Percentiles rank a stretch among this genome's conserved stretches.
Conservation (phyloP, 2,797 vertebrate species). For the Buceros bicornis region DNA sequence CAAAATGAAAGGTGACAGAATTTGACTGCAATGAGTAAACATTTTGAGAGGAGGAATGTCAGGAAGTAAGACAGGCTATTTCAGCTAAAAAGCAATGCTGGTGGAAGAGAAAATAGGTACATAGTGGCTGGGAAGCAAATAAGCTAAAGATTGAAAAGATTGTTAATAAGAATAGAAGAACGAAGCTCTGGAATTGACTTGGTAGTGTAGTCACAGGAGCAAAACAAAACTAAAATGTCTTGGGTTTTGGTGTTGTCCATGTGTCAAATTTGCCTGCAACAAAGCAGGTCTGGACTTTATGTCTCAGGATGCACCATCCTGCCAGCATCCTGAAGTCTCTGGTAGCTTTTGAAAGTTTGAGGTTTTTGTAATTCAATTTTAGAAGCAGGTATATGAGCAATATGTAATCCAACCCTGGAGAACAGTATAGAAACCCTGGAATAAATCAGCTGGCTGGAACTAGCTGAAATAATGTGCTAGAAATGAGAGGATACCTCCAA, state of each 20-base stretch:
- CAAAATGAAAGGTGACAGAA: background rate
- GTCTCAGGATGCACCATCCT: background rate
- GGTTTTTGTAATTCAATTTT: background rate
- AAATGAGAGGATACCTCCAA: background rate
- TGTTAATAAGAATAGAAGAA: background rate
- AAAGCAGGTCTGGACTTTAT: rapidly evolving
- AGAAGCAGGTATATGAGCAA: background rate
- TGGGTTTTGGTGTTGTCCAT: background rate
- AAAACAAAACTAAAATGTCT: background rate
- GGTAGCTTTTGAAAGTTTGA: background rate
- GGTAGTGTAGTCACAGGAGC: background rate
- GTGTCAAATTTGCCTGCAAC: background rate
- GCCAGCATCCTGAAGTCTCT: background rate
- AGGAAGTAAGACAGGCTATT: background rate
- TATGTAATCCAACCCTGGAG: rapidly evolving
- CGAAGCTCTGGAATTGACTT: rapidly evolving
- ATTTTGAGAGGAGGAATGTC: background rate
- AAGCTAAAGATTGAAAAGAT: background rate
- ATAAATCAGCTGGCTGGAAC: background rate
- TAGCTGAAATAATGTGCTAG: background rate
- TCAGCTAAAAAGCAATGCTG: background rate
- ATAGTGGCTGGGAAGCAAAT: background rate
- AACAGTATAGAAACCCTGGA: background rate
- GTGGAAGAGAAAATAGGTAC: background rate
- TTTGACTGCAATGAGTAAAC: background rate